Base-by-base conservation (phyloP, 2,797 vertebrate genomes). In the Psittacula echo region DNA sequence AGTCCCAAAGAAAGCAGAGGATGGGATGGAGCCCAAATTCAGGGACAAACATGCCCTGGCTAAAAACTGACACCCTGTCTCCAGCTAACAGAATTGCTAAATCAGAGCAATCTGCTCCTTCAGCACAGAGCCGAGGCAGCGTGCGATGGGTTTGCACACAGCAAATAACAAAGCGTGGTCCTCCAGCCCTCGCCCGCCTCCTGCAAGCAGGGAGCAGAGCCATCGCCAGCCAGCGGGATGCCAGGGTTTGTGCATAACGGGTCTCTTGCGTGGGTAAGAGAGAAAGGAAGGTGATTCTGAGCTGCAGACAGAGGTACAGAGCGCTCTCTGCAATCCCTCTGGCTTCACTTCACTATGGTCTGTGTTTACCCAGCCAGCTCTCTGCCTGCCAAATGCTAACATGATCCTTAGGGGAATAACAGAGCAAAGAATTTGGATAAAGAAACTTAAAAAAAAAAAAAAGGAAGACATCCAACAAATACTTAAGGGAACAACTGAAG, bases 381-480 rank as follows among this genome's bases (percentile, higher is more conserved):
- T 44, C 51, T 94, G 71, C 64, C 44, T 79, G 87, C 89, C 95
- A 94, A 95, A 89, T 6, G 75, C 93, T 94, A 94, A 94, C 92
- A 93, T 8, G 60, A 89, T 82, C 94, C 91, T 70, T 3, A 2
- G 62, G 76, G 89, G 91, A 94, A 62, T 64, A 83, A 71, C 65
- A 85, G 71, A 67, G 77, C 0, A 0, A 83, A 83, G 85, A 81
- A 85, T 42, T 79, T 89, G 94, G 85, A 96, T 78, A 70, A 93
- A 80, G 79, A 13, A 79, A 41, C 60, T 67, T 70, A 34, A 34
- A 22, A 44, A 34, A 50, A 50, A 22, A 37, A 17, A 30, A 71
- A 73, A 67, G 24, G 27, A 79, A 86, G 51, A 54, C 32, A 70
- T 95, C 86, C 94, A 93, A 62, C 50, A 94, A 68, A 81, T 68